Evolutionary conservation across 2,113 vertebrate genomes (phyloP).

Genomic region (Henicopernis longicauda): DNA sequence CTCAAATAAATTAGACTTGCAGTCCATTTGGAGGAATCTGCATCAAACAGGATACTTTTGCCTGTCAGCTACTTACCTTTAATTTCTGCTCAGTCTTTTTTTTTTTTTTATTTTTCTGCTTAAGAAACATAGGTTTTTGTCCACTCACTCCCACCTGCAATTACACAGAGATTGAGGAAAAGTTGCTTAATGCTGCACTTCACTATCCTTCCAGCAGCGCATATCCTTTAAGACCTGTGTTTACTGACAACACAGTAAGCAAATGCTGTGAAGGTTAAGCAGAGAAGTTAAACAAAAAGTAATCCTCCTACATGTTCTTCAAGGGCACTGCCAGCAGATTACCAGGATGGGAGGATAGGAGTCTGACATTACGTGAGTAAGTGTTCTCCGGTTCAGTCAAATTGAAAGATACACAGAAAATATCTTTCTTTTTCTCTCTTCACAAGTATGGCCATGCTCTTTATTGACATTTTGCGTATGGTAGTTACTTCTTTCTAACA

Average conservation of each 20-base stretch:
- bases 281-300: conserved; percentile 14
- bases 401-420: neutral
- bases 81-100: neutral
- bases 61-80: neutral
- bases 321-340: neutral
- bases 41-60: neutral
- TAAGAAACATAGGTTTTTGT: neutral
- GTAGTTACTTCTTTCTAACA: neutral
- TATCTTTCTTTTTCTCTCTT: neutral
- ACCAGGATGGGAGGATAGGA: neutral
- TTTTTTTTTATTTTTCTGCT: neutral
- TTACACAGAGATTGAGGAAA: neutral
- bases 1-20: neutral
- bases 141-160: neutral
- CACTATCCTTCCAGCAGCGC: neutral
- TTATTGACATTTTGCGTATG: neutral
- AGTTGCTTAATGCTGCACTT: neutral
- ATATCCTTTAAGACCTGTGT: neutral
- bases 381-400: neutral
- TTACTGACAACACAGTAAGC: neutral
- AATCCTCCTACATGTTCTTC: conserved; percentile 22
- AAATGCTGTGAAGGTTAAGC: conserved; percentile 40
- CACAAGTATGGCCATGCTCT: neutral
- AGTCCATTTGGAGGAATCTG: neutral
- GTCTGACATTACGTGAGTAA: neutral